Base-by-base conservation (phyloP, 2,888 invertebrate species). In the Seira ritae region DNA sequence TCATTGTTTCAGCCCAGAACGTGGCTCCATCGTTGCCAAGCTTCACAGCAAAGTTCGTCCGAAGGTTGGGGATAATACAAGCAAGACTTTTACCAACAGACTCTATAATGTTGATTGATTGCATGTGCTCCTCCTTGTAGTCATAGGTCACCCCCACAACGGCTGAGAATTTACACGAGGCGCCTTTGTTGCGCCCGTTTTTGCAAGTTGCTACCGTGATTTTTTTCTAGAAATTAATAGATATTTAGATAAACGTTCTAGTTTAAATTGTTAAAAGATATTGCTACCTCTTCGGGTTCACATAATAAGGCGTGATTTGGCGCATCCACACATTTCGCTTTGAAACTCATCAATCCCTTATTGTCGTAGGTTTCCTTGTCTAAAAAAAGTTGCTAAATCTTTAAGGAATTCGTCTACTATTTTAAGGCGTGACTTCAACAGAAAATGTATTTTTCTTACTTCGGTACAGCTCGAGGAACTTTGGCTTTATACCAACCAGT, bases 281-380 rank as follows among this genome's bases (percentile, higher is more conserved):
- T n/a, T 2, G 31, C 8, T 20, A 31, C 31, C 46, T 69, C 69
- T 2, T 12, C 42, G 37, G 42, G 24, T 19, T 10, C 42, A 10
- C 42, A 67, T 10, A 8, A 17, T 17, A 0, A 17, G 4, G 62
- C 67, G 1, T 50, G 73, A 12, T 23, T 65, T 10, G 73, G 73
- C 0, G 62, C 19, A 37, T 73, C 73, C 6, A 55, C 22, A 19
- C 73, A 73, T 24, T 62, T 31, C 65, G 62, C 37, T 4, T 65
- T 24, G 12, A 73, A 10, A 6, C 19, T 42, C 12, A 22, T 75
- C 0, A 75, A 10, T 2, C 75, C 68, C 2, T 12, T 23, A 19
- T 75, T 68, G 31, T 75, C 75, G n/a, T 66, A 66, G 0, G 69
- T 46, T n/a, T 74, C 37, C 8, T 42, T 65, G 1, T 42, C 19